phyloP scores from a whole-genome alignment of 2,888 invertebrate species.

The Chaetoderma sp. region DNA sequence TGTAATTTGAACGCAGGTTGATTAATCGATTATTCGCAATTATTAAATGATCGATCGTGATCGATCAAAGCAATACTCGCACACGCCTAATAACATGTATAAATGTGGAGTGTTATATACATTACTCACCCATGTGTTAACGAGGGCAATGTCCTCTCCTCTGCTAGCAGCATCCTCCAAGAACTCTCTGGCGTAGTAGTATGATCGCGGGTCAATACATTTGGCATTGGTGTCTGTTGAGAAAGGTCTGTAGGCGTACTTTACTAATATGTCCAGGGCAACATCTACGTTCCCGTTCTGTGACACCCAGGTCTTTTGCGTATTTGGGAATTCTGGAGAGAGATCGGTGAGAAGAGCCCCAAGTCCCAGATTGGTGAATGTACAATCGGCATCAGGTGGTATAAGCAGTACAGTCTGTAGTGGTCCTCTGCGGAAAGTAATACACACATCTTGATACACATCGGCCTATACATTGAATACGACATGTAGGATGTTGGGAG shows the following conservation, averaged over 20 bases:
- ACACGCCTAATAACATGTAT: no score
- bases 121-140: constrained; percentile 58
- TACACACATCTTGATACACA: no score
- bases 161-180: constrained; percentile 42
- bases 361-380: constrained; percentile 58
- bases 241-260: constrained; percentile 54
- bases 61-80: no score
- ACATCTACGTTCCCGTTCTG: constrained; percentile 54
- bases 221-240: constrained; percentile 43
- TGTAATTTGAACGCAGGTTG: no score
- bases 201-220: constrained; percentile 56
- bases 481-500: no score
- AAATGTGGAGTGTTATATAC: no score
- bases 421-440: no score
- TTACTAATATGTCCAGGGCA: constrained; percentile 50
- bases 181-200: constrained; percentile 54
- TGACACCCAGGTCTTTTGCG: constrained; percentile 46
- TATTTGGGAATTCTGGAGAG: constrained; percentile 42
- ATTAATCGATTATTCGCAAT: no score
- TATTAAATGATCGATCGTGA: no score
- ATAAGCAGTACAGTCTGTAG: no score
- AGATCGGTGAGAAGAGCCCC: constrained; percentile 51
- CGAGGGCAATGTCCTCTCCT: constrained; percentile 47
- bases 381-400: constrained; percentile 64
- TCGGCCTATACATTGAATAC: no score